Evolutionary conservation across 1,140 invertebrate genomes (phyloP).

Genomic region (Dreissena polymorpha): DNA sequence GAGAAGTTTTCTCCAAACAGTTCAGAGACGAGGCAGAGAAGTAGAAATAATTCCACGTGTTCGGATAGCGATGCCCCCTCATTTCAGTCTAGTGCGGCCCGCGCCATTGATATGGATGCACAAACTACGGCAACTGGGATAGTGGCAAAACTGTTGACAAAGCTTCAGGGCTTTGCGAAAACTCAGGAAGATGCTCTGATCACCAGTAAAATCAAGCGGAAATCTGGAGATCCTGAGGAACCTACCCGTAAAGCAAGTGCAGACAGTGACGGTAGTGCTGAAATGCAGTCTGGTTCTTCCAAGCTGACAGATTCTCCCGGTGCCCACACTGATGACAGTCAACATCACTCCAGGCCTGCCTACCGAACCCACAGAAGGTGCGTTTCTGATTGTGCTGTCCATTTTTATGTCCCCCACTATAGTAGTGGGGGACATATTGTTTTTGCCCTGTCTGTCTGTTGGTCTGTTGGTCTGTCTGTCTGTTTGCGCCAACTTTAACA

Average conservation of each 20-base stretch:
- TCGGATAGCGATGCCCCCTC: conserved; percentile 56
- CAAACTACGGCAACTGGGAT: conserved; percentile 39
- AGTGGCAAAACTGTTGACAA: conserved; percentile 60
- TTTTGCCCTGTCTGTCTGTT: too few species aligned
- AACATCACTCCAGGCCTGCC: conserved; percentile 24
- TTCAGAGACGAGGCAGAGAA: conserved; percentile 11
- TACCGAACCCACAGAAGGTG: conserved; percentile 65
- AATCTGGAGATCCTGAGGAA: conserved; percentile 55
- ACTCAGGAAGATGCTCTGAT: conserved; percentile 54
- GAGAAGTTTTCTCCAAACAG: conserved; percentile 47
- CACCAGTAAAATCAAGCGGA: conserved; percentile 57
- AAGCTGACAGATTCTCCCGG: conserved; percentile 61
- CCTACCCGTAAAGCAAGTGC: conserved; percentile 34
- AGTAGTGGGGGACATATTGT: too few species aligned
- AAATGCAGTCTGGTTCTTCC: background rate
- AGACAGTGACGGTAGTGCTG: conserved; percentile 32
- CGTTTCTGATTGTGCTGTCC: background rate
- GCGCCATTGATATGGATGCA: conserved; percentile 39
- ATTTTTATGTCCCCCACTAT: too few species aligned
- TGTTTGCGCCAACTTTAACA: too few species aligned
- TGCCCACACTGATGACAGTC: conserved; percentile 66
- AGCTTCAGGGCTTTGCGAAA: conserved; percentile 62
- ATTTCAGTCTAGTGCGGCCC: conserved; percentile 6
- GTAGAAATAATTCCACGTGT: conserved; percentile 56
- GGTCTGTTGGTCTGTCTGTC: too few species aligned